phyloP scores from a whole-genome alignment of 2,888 invertebrate species.

The Idaea aversata region DNA sequence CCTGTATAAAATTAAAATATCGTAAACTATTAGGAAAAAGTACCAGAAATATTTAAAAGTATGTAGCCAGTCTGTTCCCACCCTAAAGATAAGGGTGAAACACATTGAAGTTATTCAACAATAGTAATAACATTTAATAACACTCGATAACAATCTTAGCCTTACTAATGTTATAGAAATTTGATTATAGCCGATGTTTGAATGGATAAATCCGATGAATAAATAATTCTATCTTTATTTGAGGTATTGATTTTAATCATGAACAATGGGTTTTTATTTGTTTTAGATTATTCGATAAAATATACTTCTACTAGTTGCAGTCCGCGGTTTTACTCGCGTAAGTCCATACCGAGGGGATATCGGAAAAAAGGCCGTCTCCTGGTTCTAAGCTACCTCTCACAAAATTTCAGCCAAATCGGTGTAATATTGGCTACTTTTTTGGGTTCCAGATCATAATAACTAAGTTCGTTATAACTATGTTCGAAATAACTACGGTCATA shows the following conservation, averaged over 20 bases:
- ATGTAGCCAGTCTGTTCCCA: neutral
- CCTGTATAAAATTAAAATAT: no score
- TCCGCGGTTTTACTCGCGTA: no score
- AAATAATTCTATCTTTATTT: slow-evolving; percentile 39
- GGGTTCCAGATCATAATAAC: no score
- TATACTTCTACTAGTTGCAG: no score
- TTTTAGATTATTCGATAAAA: slow-evolving; percentile 5
- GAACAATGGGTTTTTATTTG: slow-evolving; percentile 32
- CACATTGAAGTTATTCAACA: slow-evolving; percentile 26
- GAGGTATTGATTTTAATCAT: slow-evolving; percentile 55
- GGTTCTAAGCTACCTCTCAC: no score
- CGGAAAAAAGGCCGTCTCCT: no score
- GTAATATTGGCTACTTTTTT: no score
- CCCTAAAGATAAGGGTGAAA: slow-evolving; percentile 36
- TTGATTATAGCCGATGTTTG: slow-evolving; percentile 46
- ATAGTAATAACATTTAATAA: slow-evolving; percentile 38
- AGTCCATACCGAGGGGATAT: no score
- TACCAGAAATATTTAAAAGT: neutral
- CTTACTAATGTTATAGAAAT: slow-evolving; percentile 44
- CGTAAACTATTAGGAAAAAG: neutral
- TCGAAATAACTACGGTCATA: no score
- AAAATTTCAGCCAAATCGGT: no score
- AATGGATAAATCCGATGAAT: slow-evolving; percentile 41
- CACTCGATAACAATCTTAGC: slow-evolving; percentile 43
- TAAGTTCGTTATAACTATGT: no score